Conservation (phyloP, 2,888 invertebrate genomes). For the Limnephilus auricula region DNA sequence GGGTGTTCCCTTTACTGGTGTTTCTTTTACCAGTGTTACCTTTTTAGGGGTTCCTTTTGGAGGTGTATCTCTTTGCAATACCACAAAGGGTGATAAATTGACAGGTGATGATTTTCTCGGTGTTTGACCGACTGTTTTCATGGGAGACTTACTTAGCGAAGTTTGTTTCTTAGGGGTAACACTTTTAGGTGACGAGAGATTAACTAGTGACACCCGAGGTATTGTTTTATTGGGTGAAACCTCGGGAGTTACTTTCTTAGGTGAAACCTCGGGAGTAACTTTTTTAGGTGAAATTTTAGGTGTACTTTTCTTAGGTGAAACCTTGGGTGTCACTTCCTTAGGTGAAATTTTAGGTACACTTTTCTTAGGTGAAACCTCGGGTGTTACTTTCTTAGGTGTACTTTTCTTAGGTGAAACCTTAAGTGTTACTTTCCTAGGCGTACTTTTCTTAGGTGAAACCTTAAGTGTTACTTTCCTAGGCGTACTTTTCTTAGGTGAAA, state of each 20-base stretch:
- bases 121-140: neutral
- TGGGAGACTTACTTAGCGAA: neutral
- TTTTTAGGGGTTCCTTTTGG: neutral
- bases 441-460: neutral
- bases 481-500: neutral
- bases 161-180: neutral
- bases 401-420: neutral
- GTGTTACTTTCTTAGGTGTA: neutral
- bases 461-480: neutral
- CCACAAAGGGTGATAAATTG: neutral
- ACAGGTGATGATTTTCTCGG: neutral
- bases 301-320: neutral
- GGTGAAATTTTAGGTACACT: too few relatives aligned
- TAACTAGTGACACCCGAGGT: neutral
- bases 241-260: neutral
- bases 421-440: too few relatives aligned
- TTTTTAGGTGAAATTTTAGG: neutral
- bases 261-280: neutral
- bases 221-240: conserved; percentile 13
- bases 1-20: neutral
- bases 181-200: neutral
- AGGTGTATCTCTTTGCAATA: neutral
- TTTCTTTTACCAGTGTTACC: neutral
- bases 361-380: neutral
- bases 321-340: too few relatives aligned